Base-by-base conservation (phyloP, 2,797 vertebrate genomes). In the Gymnoscopelus braueri region DNA sequence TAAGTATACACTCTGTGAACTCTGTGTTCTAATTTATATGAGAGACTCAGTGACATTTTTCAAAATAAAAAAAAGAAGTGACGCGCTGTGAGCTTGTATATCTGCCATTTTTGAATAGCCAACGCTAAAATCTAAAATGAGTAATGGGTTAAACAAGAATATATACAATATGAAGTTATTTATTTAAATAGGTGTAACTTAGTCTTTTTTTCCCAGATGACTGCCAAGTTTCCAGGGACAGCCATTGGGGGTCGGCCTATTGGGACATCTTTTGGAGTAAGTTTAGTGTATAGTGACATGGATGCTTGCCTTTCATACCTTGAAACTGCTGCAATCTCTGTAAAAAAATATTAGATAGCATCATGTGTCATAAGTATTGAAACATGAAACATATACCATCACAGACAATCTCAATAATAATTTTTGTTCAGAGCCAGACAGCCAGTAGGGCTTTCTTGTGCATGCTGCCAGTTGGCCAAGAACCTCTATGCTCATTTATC, bases 151-250 rank as follows among this genome's bases (percentile, higher is more conserved):
- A 19, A 19, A 19, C 19, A 19, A 19, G 19, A 19, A 19, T 19
- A 19, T 1, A 19, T 19, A 19, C 19, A 19, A 19, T 19, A 29
- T 13, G 50, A 13, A 13, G 12, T 13, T 51, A 8, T 51, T 14
- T 15, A 3, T 15, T 50, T 50, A 6, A 35, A 35, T 13, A 11
- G 14, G 3, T 50, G 4, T 51, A 35, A 15, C 52, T 44, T 26
- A n/a, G 10, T 63, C 19, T 55, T 66, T n/a, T 47, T 60, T 73
- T 55, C 81, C 0, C 79, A 99, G 98, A 91, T 97, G 92, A 97
- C 97, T 73, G 96, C 95, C 64, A 98, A 96, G 91, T 93, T 95
- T 88, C 95, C 96, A 66, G 92, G 94, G 78, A 97, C 96, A 57
- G 93, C 96, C 74, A 67, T 86, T 62, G 91, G 94, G 89, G 90